Evolutionary conservation across 2,888 invertebrate species (phyloP), one percentile per base, ranked within the genome.

Genomic region (Oeneis ivallda): DNA sequence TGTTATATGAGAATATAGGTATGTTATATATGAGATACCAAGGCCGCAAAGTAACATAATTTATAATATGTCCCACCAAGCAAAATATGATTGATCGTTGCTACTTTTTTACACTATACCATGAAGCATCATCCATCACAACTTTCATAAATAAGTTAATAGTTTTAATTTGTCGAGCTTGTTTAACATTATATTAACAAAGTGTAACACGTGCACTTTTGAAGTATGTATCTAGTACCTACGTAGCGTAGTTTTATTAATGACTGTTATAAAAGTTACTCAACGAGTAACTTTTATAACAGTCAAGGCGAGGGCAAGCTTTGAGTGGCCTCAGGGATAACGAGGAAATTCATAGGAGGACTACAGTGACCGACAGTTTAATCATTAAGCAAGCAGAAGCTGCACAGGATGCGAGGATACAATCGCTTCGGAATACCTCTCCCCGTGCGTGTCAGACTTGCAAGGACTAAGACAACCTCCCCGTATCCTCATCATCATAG

Each of bases 111-210:
- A 34, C 53, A 15, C n/a, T 4, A 9, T 53, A 15, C 37, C 10
- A 0, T 19, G 19, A 5, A 11, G 54, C 41, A 7, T 39, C 19
- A 56, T 56, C 56, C 39, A 56, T 56, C 56, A 56, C 19, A 56
- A 56, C 41, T 17, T 39, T 56, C 56, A 41, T 56, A 56, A 41
- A 56, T 56, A 41, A 56, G 56, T 56, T 56, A 56, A 41, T 56
- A 56, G 56, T 56, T 56, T 56, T 11, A 41, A 56, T 19, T 56
- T 17, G 37, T 15, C 34, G 10, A 8, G n/a, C 15, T 17, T 39
- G 11, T 37, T 54, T 39, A 19, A 9, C 19, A 49, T 15, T 45
- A 45, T 15, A 15, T 41, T 41, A 41, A 5, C 13, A 13, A 9
- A 8, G 26, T 26, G 26, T 26, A 26, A 5, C 26, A 26, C 26